Percentiles rank a stretch among this genome's conserved stretches.
phyloP scores from a whole-genome alignment of 2,113 vertebrate genomes.

The Gorilla gorilla region DNA sequence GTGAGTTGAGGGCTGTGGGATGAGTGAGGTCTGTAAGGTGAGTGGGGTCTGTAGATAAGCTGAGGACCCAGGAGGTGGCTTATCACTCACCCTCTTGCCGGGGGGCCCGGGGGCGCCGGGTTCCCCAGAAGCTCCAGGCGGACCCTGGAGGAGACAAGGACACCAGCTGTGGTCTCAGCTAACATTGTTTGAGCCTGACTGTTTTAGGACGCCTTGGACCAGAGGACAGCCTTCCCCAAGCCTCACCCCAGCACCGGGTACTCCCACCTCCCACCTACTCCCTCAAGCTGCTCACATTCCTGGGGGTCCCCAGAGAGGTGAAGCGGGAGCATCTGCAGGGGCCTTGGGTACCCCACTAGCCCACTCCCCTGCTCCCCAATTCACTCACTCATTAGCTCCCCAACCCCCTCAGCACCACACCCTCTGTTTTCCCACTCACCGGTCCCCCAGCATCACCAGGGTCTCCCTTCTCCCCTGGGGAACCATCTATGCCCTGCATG shows the following conservation, averaged over 20 bases:
- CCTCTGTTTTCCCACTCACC: slow-evolving; percentile 82
- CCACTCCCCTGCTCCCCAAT: neutral
- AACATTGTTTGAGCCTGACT: rapidly evolving
- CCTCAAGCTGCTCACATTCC: neutral
- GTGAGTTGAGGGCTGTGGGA: too few relatives aligned
- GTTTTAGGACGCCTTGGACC: neutral
- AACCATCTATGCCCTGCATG: slow-evolving; percentile 89
- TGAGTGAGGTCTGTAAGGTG: too few relatives aligned
- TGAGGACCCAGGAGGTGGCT: neutral
- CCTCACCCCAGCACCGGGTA: neutral
- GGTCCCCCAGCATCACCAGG: slow-evolving; percentile 89
- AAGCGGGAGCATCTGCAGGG: neutral
- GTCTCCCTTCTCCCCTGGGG: slow-evolving; percentile 90
- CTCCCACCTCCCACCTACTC: neutral
- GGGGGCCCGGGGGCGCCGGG: slow-evolving; percentile 90
- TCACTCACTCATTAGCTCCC: neutral
- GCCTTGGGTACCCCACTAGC: neutral
- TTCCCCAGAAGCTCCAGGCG: slow-evolving; percentile 92
- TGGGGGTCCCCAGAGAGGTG: neutral
- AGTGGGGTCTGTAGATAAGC: too few relatives aligned
- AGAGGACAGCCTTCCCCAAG: neutral
- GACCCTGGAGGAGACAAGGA: slow-evolving; percentile 84
- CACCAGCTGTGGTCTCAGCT: neutral
- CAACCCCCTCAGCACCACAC: neutral
- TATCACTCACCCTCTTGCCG: slow-evolving; percentile 89